Base-by-base conservation (phyloP, 2,113 vertebrate species). In the Brachyhypopomus occidentalis region DNA sequence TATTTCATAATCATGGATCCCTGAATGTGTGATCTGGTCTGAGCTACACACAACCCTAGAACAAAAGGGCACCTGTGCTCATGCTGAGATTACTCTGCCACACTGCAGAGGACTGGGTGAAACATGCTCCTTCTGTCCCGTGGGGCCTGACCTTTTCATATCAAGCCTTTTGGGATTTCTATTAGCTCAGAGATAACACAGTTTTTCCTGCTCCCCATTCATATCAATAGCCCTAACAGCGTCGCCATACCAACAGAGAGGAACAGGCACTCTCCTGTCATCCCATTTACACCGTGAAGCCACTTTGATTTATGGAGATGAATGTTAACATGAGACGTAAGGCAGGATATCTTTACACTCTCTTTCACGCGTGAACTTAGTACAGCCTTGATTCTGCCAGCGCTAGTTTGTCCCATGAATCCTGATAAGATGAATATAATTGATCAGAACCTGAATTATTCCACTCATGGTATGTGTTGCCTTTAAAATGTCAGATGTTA, bases 81-180 rank as follows among this genome's bases (percentile, higher is more conserved):
- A 27, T 30, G 14, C 23, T 55, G 69, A 77, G 80, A 83, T 85
- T 67, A 72, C 72, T 75, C 72, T 75, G 36, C 72, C 76, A 83
- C 81, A 78, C 69, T 67, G 56, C 55, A 78, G 23, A 77, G 66
- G 74, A 36, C 74, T 60, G 36, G 45, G 52, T 27, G 80, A 77
- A 83, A 79, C 78, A 52, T 36, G 64, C 56, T 79, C 66, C 69
- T 34, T 83, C 77, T 22, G 36, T 85, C 80, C 56, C 84, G 34
- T 23, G 5, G 58, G n/a, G 64, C 69, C 80, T 85, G 84, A 83
- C 84, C 80, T 85, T 85, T 85, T 82, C 77, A 77, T 83, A 83
- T 72, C 72, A 55, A 77, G 77, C 59, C 72, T 77, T 81, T 70
- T 52, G 77, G 45, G 36, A 66, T 83, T 85, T 83, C 80, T 80